These are phyloP conservation scores for Bhutanitis thaidina DNA, from an alignment of 2,888 invertebrate genomes.

Conservation along the genomic window DNA sequence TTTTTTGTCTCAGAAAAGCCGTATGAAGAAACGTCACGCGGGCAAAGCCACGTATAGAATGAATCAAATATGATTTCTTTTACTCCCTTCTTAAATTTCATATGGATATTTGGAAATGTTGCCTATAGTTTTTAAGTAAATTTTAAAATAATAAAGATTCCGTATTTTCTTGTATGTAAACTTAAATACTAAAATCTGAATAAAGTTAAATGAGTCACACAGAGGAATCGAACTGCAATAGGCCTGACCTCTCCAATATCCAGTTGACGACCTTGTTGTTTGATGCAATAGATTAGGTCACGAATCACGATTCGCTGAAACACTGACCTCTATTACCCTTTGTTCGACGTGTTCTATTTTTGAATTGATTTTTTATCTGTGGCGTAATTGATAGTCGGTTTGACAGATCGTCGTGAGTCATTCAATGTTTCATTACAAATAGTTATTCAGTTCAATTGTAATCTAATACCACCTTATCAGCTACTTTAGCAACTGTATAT, in stretches of 20 bases:
- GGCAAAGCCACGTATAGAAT: too few species aligned
- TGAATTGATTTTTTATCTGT: slow-evolving; percentile 10
- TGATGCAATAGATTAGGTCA: slow-evolving; percentile 11
- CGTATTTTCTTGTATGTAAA: too few species aligned
- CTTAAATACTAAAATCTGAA: too few species aligned
- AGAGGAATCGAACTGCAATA: too few species aligned
- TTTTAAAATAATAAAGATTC: too few species aligned
- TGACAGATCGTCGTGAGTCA: slow-evolving; percentile 14
- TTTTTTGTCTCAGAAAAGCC: too few species aligned
- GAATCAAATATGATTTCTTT: too few species aligned
- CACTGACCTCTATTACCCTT: slow-evolving; percentile 10
- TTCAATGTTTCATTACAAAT: background rate
- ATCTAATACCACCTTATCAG: background rate
- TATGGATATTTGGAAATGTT: too few species aligned
- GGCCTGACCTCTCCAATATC: slow-evolving; percentile 6
- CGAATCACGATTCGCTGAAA: slow-evolving; percentile 11
- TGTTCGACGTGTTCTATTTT: slow-evolving; percentile 6
- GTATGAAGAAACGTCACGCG: too few species aligned
- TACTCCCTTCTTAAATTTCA: too few species aligned
- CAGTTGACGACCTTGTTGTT: slow-evolving; percentile 10
- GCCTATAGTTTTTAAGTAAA: too few species aligned
- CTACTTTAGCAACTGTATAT: background rate
- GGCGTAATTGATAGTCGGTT: slow-evolving; percentile 1
- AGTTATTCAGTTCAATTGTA: background rate
- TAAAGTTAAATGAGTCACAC: too few species aligned